Conservation (phyloP, 2,113 vertebrate genomes). For the Hemichromis elongatus region DNA sequence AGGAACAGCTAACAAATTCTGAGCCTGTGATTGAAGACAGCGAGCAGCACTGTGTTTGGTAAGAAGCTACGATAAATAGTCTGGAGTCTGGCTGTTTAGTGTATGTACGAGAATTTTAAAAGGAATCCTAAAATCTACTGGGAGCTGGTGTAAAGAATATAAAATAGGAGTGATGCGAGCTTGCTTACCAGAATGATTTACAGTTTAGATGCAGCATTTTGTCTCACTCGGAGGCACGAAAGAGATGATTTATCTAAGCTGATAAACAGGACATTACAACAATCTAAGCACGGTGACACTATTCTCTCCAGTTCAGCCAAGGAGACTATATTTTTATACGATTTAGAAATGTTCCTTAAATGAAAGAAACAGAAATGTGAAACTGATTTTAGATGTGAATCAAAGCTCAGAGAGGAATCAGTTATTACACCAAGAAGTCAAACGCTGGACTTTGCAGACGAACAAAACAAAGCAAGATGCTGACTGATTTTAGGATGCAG, state of each 20-base stretch:
- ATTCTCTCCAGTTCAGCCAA: not conserved
- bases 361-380: not conserved
- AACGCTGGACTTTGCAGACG: not conserved
- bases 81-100: not conserved
- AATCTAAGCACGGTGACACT: not conserved
- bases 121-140: not conserved
- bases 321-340: no score
- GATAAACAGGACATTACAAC: not conserved
- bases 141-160: not conserved
- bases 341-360: not conserved
- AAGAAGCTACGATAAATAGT: not conserved
- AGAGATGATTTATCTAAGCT: not conserved
- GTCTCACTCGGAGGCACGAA: not conserved
- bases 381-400: not conserved
- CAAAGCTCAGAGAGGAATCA: not conserved
- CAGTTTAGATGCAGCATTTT: not conserved
- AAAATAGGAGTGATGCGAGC: not conserved
- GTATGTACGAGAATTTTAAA: not conserved
- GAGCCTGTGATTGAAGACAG: not conserved
- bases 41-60: not conserved
- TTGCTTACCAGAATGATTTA: not conserved
- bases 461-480: not conserved
- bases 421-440: not conserved
- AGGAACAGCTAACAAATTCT: not conserved
- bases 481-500: not conserved